phyloP scores from a whole-genome alignment of 2,888 invertebrate genomes.

The Dromius quadrimaculatus region DNA sequence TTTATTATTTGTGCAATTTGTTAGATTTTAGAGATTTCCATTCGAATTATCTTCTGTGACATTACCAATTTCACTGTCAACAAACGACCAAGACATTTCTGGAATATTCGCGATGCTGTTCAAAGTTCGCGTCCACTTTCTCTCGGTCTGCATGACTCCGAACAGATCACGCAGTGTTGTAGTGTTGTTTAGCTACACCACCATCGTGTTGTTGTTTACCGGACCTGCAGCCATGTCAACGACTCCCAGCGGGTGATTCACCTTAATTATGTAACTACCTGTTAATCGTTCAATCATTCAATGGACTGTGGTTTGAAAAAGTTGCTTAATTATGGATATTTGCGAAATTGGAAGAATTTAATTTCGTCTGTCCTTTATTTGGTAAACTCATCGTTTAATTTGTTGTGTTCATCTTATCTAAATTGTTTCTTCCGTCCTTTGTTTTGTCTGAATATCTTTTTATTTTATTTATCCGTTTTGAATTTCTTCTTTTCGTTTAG shows the following conservation, averaged over 20 bases:
- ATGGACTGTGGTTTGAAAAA: slow-evolving; percentile 5
- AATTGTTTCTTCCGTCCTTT: too few species aligned
- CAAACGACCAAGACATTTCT: slow-evolving; percentile 40
- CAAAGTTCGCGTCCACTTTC: slow-evolving; percentile 27
- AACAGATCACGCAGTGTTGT: slow-evolving; percentile 25
- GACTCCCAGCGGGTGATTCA: slow-evolving; percentile 27
- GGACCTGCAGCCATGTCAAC: slow-evolving; percentile 15
- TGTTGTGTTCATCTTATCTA: too few species aligned
- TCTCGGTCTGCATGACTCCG: slow-evolving; percentile 14
- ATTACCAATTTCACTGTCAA: slow-evolving; percentile 35
- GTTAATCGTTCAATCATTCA: slow-evolving; percentile 20
- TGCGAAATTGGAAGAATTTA: too few species aligned
- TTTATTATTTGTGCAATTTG: too few species aligned
- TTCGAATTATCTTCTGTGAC: too few species aligned
- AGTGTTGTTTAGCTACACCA: slow-evolving; percentile 13
- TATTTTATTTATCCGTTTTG: too few species aligned
- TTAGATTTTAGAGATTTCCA: too few species aligned
- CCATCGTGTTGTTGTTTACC: slow-evolving; percentile 5
- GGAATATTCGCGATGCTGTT: slow-evolving; percentile 33
- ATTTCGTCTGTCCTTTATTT: too few species aligned
- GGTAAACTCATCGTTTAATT: too few species aligned
- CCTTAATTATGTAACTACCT: slow-evolving; percentile 19
- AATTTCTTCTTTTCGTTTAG: too few species aligned
- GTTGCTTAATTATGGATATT: too few species aligned
- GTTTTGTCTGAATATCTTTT: too few species aligned